Base-by-base conservation (phyloP, 2,888 invertebrate species). In the Aleiodes leptofemur region DNA sequence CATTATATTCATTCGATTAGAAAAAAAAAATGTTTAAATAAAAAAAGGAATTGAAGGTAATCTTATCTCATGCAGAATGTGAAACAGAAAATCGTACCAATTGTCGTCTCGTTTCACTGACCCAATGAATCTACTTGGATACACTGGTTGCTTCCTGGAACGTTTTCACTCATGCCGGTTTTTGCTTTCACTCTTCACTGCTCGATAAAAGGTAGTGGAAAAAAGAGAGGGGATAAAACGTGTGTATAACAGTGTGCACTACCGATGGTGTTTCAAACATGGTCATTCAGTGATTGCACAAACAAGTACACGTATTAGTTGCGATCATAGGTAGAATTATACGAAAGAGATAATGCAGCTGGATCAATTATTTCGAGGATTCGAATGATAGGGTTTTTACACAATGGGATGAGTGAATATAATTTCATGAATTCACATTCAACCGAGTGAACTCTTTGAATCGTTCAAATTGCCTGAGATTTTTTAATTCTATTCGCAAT, bases 121-220 rank as follows among this genome's bases (percentile, higher is more conserved):
- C 70, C 66, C 74, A 70, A 68, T 72, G 73, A 73, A 78, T 75
- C 50, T 68, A 68, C 31, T 51, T 51, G 51, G 66, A 13, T 66
- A 66, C 29, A 43, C 50, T 23, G 23, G 50, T 53, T 53, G 73
- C 76, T 76, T 78, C 72, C 77, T 69, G 71, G 69, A 74, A 78
- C 76, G 78, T 78, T 77, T 23, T 77, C 73, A 59, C 76, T 66
- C 68, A 53, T 23, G 69, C 31, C 56, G 66, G 48, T 59, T 72
- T 23, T 76, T 73, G 72, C 79, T 81, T 81, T 81, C 78, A 79
- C 80, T 78, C 56, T 57, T 14, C 34, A 72, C 31, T 56, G 31
- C 70, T 55, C 61, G 38, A 34, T 61, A 16, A 48, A 64, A 43
- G 43, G 43, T 43, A 43, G 43, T 43, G 43, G 23, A 23, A 23